Evolutionary conservation across 2,888 invertebrate genomes (phyloP), one percentile per base, ranked within the genome.

Genomic region (Octodonta nipae): DNA sequence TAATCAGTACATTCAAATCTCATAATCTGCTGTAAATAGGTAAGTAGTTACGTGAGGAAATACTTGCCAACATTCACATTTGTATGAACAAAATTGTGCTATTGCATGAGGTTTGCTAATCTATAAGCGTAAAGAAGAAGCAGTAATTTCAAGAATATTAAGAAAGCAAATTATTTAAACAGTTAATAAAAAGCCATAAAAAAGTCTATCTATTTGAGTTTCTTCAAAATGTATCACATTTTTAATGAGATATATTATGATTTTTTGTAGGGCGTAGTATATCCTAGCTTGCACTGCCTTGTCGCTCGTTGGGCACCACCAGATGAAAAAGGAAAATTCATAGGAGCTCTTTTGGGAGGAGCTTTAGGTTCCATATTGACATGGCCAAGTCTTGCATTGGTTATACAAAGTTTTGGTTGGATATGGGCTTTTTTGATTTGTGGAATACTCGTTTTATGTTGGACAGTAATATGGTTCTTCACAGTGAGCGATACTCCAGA

Each of bases 401-500:
- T 66, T 8, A 61, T 65, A 2, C 60, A 63, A 24, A 30, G 30
- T 0, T 46, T 49, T 15, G 59, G 60, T 5, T 62, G 61, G 61
- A 37, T 43, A 2, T 59, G 57, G 56, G 56, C 54, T 1, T 61
- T 61, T 35, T 55, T 51, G 30, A 40, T 55, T 6, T 54, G 55
- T 5, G 59, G 59, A 11, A 45, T 40, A 4, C 20, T 60, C 3
- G 49, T 50, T 1, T 22, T 58, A 5, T 3, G 49, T 25, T 62
- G 60, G 60, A 56, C 54, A 20, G 33, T 57, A 4, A 49, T 63
- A 12, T 74, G 73, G 73, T 36, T 42, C 10, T 47, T 58, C 25
- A 45, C 69, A 2, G 68, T 70, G 0, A 58, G 63, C 32, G 70
- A 73, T 43, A 56, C 65, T 1, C 74, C 74, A 0, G 60, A 59